Evolutionary conservation across 2,888 invertebrate genomes (phyloP).

Genomic region (Acronicta aceris): DNA sequence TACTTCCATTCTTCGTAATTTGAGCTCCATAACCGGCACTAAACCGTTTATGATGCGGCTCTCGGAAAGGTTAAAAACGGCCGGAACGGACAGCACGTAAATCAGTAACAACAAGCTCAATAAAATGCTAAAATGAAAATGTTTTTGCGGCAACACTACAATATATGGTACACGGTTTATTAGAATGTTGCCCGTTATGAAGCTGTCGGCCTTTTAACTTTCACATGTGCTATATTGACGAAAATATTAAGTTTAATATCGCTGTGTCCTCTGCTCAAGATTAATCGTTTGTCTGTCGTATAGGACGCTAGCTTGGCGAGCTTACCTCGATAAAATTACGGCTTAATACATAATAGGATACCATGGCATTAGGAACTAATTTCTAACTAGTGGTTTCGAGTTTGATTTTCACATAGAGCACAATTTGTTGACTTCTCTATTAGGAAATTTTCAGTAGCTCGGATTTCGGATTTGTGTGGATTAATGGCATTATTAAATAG

Average conservation of each 20-base stretch:
- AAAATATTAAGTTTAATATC: conserved; percentile 32
- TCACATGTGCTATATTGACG: conserved; percentile 45
- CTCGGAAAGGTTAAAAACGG: conserved; percentile 83
- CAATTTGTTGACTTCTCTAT: no score
- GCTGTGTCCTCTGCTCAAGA: conserved; percentile 15
- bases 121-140: conserved; percentile 74
- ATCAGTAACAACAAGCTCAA: conserved; percentile 75
- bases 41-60: conserved; percentile 86
- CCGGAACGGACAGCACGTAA: conserved; percentile 78
- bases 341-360: not conserved
- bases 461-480: no score
- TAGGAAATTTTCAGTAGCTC: no score
- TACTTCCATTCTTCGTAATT: conserved; percentile 84
- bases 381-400: no score
- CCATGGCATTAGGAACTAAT: not conserved
- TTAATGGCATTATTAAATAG: no score
- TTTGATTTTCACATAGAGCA: no score
- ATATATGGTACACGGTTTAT: conserved; percentile 60
- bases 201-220: conserved; percentile 50
- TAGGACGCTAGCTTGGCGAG: not conserved
- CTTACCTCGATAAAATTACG: conserved; percentile 4
- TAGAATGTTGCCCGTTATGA: conserved; percentile 58
- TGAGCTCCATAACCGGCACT: conserved; percentile 83
- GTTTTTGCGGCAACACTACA: conserved; percentile 64
- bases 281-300: conserved; percentile 26